These are phyloP conservation scores for Anoplius nigerrimus DNA, from an alignment of 2,888 invertebrate genomes.

Conservation along the genomic window DNA sequence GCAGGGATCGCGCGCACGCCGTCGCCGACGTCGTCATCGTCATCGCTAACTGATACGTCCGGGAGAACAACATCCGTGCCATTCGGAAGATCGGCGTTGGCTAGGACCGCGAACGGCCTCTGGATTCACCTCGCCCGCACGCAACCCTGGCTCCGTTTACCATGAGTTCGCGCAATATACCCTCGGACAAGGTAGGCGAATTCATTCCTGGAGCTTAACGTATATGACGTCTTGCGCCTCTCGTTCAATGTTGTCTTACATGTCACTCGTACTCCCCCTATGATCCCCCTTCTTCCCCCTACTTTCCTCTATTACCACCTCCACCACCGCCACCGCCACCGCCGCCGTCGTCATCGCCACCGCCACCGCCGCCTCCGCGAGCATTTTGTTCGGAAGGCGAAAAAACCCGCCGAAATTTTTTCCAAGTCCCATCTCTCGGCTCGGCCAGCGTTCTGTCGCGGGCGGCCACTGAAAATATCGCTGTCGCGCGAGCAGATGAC, in stretches of 20 bases:
- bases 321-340: background rate
- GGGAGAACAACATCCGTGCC: constrained; percentile 41
- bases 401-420: background rate
- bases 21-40: constrained; percentile 29
- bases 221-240: constrained; percentile 5
- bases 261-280: constrained; percentile 62
- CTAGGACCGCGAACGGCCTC: constrained; percentile 62
- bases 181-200: constrained; percentile 86
- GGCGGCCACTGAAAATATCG: no score
- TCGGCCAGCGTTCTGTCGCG: background rate
- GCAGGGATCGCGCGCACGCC: constrained; percentile 24
- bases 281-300: background rate
- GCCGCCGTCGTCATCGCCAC: background rate
- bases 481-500: no score
- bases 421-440: background rate
- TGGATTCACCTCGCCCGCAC: constrained; percentile 56
- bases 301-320: no score
- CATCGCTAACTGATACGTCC: background rate
- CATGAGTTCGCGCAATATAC: constrained; percentile 88
- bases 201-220: constrained; percentile 8
- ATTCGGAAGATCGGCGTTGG: constrained; percentile 57
- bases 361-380: constrained; percentile 26
- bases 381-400: no score
- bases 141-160: constrained; percentile 64
- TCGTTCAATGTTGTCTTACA: constrained; percentile 48